Percentiles rank a stretch among this genome's conserved stretches.
These are phyloP conservation scores for Eumacrocentrus americanus DNA, from an alignment of 2,888 invertebrate genomes.

Conservation along the genomic window DNA sequence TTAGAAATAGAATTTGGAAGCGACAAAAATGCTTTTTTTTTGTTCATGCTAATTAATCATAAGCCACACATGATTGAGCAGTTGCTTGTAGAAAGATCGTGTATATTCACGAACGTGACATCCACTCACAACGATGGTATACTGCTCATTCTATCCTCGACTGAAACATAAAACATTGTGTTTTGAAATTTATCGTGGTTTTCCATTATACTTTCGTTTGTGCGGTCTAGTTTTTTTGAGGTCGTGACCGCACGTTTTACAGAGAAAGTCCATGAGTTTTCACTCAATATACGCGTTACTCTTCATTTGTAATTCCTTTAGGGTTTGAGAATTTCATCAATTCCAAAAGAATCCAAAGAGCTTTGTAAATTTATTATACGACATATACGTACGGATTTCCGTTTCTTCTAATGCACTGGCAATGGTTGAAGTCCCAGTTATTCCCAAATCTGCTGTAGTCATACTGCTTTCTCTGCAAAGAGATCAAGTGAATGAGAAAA, in stretches of 20 bases:
- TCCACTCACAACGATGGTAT: conserved; percentile 51
- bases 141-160: conserved; percentile 44
- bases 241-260: conserved; percentile 31
- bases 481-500: conserved; percentile 1
- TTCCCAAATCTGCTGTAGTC: conserved; percentile 38
- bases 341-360: not conserved
- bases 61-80: not conserved
- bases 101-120: conserved; percentile 1
- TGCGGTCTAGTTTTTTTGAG: conserved; percentile 38
- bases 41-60: not conserved
- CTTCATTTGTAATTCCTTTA: conserved; percentile 18
- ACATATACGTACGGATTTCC: conserved; percentile 15
- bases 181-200: conserved; percentile 25
- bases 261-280: conserved; percentile 47
- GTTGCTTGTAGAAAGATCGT: not conserved
- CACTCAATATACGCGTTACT: conserved; percentile 34
- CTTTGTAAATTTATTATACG: not conserved
- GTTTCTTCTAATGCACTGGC: conserved; percentile 39
- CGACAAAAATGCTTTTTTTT: too few relatives aligned
- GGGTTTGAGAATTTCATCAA: conserved; percentile 1
- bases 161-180: conserved; percentile 34
- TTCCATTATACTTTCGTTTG: conserved; percentile 41
- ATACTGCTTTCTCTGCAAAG: conserved; percentile 45
- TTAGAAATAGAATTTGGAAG: conserved; percentile 4
- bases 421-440: conserved; percentile 28